Conservation (phyloP, 2,888 invertebrate genomes). For the Parascotia fuliginaria region DNA sequence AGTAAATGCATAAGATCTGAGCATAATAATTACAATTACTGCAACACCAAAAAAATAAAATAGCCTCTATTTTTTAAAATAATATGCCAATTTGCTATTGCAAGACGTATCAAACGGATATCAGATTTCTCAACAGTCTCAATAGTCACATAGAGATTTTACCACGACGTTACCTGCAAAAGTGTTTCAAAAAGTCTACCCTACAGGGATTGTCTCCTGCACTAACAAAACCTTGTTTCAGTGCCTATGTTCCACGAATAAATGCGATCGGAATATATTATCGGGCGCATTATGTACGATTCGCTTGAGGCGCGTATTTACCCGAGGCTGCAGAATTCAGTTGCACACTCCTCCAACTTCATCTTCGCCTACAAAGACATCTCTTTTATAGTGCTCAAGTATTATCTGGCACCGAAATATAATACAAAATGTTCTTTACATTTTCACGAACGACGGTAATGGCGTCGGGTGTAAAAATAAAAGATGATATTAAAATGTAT, state of each 20-base stretch:
- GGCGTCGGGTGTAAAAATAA: constrained; percentile 32
- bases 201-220: constrained; percentile 65
- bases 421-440: constrained; percentile 43
- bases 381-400: constrained; percentile 47
- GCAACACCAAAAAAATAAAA: too few species aligned
- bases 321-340: constrained; percentile 67
- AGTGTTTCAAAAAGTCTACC: constrained; percentile 62
- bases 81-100: background rate
- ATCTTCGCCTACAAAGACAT: constrained; percentile 62
- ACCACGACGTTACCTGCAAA: constrained; percentile 36
- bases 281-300: constrained; percentile 78
- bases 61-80: too few species aligned
- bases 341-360: constrained; percentile 70
- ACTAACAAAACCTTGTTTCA: constrained; percentile 77
- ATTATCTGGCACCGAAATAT: constrained; percentile 47
- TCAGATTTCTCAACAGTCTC: constrained; percentile 18
- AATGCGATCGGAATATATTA: constrained; percentile 83
- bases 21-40: too few species aligned
- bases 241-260: constrained; percentile 74
- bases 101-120: constrained; percentile 22
- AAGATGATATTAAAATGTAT: constrained; percentile 31
- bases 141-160: constrained; percentile 28
- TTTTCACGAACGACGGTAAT: constrained; percentile 34
- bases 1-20: too few species aligned
- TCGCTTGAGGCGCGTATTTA: constrained; percentile 76